Evolutionary conservation across 2,113 vertebrate genomes (phyloP).

Genomic region (Poicephalus meyeri): DNA sequence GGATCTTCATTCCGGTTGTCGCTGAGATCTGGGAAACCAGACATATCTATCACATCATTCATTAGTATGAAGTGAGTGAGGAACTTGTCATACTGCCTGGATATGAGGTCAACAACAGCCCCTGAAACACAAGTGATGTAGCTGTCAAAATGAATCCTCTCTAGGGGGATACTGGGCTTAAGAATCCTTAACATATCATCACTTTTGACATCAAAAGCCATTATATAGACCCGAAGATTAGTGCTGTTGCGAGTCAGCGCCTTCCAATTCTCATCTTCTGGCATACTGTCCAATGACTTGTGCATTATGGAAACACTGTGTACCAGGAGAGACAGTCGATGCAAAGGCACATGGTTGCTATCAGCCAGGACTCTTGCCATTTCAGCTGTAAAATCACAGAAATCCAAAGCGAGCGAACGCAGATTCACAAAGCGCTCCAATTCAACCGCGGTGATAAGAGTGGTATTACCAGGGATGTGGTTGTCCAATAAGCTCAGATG

Average conservation of each 20-base stretch:
- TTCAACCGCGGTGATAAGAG: constrained; percentile 87
- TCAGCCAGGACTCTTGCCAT: constrained; percentile 91
- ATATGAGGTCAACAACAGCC: constrained; percentile 93
- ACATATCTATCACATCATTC: constrained; percentile 89
- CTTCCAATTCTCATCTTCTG: constrained; percentile 94
- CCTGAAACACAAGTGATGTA: constrained; percentile 91
- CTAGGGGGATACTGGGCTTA: constrained; percentile 95
- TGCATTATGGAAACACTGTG: constrained; percentile 89
- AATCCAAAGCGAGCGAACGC: constrained; percentile 92
- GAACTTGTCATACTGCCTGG: constrained; percentile 96
- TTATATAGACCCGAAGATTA: constrained; percentile 94
- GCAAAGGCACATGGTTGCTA: constrained; percentile 88
- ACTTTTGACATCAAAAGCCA: constrained; percentile 93
- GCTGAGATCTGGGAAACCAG: constrained; percentile 94
- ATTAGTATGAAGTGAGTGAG: constrained; percentile 96
- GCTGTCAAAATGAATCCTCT: constrained; percentile 97
- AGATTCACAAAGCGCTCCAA: constrained; percentile 89
- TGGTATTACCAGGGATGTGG: constrained; percentile 83
- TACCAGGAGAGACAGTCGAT: constrained; percentile 94
- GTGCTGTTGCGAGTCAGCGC: constrained; percentile 89
- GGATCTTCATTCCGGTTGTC: constrained; percentile 96
- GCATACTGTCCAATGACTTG: constrained; percentile 89
- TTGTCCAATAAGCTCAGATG: constrained; percentile 95
- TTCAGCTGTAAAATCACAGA: constrained; percentile 93
- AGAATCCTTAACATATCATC: constrained; percentile 93